phyloP scores from a whole-genome alignment of 2,113 vertebrate species.

The Callocephalon fimbriatum region DNA sequence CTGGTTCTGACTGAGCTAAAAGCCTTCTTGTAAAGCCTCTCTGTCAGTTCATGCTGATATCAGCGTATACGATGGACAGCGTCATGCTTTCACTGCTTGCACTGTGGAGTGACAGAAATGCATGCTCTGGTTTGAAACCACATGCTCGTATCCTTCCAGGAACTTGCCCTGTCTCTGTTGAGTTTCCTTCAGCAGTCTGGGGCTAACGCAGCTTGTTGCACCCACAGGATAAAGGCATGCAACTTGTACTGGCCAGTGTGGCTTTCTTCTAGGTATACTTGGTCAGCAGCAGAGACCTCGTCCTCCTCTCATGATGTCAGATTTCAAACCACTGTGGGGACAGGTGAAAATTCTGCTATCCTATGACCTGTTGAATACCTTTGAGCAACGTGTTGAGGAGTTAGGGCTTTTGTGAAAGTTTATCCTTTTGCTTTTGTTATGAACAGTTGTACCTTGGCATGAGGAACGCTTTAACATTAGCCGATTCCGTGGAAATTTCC shows the following conservation, averaged over 20 bases:
- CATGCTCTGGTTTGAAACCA: not conserved
- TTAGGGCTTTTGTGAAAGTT: not conserved
- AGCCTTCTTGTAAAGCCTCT: not conserved
- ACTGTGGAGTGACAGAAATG: not conserved
- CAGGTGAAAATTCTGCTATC: not conserved
- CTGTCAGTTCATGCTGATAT: not conserved
- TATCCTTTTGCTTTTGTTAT: not conserved
- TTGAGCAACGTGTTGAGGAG: not conserved
- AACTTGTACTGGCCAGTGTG: not conserved
- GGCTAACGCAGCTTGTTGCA: not conserved
- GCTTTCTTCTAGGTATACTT: not conserved
- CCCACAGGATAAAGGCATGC: not conserved
- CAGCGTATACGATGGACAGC: not conserved
- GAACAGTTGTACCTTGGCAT: not conserved
- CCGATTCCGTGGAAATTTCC: not conserved
- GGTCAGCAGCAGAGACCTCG: not conserved
- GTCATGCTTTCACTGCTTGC: not conserved
- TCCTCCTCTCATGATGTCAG: fast-evolving
- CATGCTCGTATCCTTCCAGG: not conserved
- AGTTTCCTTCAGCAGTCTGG: not conserved
- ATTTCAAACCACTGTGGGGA: not conserved
- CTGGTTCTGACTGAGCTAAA: not conserved
- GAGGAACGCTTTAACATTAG: not conserved
- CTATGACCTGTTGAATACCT: not conserved
- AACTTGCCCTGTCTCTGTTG: not conserved